phyloP scores from a whole-genome alignment of 2,797 vertebrate species.

The Limosa lapponica region DNA sequence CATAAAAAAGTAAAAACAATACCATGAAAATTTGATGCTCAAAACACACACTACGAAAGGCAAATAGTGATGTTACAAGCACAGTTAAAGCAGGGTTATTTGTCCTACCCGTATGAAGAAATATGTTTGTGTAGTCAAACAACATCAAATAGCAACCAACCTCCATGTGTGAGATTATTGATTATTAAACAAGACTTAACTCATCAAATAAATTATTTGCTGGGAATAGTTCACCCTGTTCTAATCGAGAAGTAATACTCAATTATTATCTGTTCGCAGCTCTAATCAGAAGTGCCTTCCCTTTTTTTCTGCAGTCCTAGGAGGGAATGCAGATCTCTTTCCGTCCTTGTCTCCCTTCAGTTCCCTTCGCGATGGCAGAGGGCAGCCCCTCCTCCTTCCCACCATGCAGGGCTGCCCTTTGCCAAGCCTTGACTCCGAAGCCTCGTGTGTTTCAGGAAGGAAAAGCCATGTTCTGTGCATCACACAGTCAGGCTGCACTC shows the following conservation, averaged over 20 bases:
- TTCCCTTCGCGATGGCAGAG: neutral
- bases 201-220: neutral
- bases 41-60: neutral
- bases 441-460: neutral
- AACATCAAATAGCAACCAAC: neutral
- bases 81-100: neutral
- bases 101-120: neutral
- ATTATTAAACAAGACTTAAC: neutral
- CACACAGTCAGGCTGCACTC: fast-evolving
- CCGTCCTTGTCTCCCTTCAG: neutral
- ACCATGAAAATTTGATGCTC: conserved; percentile 12
- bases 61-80: neutral
- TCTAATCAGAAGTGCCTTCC: neutral
- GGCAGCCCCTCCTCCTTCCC: neutral
- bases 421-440: neutral
- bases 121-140: neutral
- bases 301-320: neutral
- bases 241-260: neutral
- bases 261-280: neutral
- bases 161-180: neutral
- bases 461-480: neutral
- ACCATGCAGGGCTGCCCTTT: neutral
- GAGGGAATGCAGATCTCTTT: neutral
- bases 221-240: neutral
- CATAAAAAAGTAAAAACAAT: conserved; percentile 1